Evolutionary conservation across 30 jellyfish, hydroid and myxozoan genomes (phyloP).

Genomic region (Mastigias papua): DNA sequence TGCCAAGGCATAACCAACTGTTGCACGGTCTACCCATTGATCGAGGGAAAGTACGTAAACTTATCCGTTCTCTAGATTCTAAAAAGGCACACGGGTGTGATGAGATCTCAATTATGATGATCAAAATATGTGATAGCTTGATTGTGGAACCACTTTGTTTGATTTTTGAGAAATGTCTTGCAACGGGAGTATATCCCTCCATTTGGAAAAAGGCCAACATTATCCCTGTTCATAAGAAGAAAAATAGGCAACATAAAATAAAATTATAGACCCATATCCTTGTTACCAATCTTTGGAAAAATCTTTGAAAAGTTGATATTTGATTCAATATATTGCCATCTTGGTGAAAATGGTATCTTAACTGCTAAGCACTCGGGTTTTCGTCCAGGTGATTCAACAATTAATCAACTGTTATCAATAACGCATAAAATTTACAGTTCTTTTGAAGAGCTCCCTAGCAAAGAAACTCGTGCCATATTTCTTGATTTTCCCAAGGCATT

Average conservation of each 20-base stretch:
- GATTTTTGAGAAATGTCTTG: constrained; percentile 21
- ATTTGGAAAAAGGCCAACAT: constrained; percentile 61
- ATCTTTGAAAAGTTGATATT: not conserved
- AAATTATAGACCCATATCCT: constrained; percentile 4
- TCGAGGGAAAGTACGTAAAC: not conserved
- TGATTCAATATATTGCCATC: constrained; percentile 21
- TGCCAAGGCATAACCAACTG: not conserved
- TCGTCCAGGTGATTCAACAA: constrained; percentile 24
- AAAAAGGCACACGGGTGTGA: not conserved
- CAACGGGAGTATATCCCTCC: constrained; percentile 26
- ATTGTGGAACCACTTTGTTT: constrained; percentile 46
- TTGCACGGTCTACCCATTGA: not conserved
- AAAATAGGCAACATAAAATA: constrained; percentile 8
- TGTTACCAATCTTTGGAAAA: constrained; percentile 13
- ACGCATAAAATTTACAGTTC: constrained; percentile 21
- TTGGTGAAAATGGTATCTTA: not conserved
- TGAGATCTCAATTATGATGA: not conserved
- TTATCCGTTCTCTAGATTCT: not conserved
- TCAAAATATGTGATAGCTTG: not conserved
- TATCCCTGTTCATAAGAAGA: constrained; percentile 56
- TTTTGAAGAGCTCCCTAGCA: constrained; percentile 21
- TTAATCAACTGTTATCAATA: constrained; percentile 11
- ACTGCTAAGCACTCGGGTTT: constrained; percentile 9
- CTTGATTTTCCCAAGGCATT: constrained; percentile 36
- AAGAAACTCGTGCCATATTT: constrained; percentile 33